These are phyloP conservation scores for Stichopus chloronotus DNA, from an alignment of 35 echinoderm and acorn worm genomes.

Conservation along the genomic window DNA sequence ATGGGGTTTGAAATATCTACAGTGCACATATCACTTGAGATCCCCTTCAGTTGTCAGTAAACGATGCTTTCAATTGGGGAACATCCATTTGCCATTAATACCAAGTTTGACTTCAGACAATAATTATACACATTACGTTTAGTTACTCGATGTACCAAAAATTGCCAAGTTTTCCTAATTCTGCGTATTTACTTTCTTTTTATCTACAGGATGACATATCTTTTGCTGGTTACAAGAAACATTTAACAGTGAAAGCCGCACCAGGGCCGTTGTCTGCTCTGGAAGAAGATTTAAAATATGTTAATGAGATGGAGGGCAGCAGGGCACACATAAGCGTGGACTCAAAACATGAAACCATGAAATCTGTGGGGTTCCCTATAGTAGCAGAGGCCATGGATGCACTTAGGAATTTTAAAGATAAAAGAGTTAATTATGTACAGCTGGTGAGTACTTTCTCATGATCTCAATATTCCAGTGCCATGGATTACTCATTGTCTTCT, in stretches of 20 bases:
- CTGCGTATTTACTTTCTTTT: not conserved
- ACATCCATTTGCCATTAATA: too few relatives aligned
- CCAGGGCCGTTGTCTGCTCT: conserved; percentile 72
- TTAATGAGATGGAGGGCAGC: conserved; percentile 70
- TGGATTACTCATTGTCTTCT: too few relatives aligned
- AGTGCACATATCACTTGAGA: too few relatives aligned
- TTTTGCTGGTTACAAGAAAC: conserved; percentile 79
- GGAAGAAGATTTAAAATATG: conserved; percentile 70
- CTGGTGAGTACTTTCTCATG: conserved; percentile 64
- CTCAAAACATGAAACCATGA: conserved; percentile 83
- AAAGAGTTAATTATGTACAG: conserved; percentile 69
- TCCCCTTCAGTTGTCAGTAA: too few relatives aligned
- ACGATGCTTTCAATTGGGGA: too few relatives aligned
- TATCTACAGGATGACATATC: conserved; percentile 74
- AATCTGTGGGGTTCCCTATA: conserved; percentile 80
- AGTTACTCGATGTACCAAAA: too few relatives aligned
- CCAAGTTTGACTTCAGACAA: too few relatives aligned
- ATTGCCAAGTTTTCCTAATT: too few relatives aligned
- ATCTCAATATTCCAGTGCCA: too few relatives aligned
- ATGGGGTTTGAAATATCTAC: too few relatives aligned
- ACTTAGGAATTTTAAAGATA: conserved; percentile 47
- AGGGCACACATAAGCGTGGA: conserved; percentile 67
- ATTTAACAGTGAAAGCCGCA: conserved; percentile 62
- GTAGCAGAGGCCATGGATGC: conserved; percentile 48
- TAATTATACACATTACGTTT: too few relatives aligned